Conservation (phyloP, 2,888 invertebrate species). For the Drosophila niveifrons region DNA sequence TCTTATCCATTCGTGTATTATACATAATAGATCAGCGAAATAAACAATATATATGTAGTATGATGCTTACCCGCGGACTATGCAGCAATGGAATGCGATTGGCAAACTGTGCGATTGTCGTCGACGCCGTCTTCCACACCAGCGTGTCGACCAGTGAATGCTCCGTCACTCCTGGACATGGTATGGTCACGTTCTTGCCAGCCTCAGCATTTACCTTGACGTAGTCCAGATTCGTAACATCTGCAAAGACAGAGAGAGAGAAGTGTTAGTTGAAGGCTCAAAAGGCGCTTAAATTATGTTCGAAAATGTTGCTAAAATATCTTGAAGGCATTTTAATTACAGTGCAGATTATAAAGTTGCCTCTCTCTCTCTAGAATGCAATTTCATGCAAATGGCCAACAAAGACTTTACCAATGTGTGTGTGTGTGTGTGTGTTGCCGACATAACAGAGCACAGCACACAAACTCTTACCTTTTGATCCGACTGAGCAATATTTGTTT, state of each 20-base stretch:
- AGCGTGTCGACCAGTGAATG: constrained; percentile 88
- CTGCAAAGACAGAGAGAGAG: constrained; percentile 84
- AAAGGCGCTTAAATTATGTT: constrained; percentile 49
- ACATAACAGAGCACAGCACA: not conserved
- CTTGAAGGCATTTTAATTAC: constrained; percentile 75
- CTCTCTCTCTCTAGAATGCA: constrained; percentile 30
- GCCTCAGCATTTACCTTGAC: constrained; percentile 88
- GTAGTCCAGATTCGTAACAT: constrained; percentile 87
- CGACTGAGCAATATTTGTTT: constrained; percentile 73
- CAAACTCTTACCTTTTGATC: constrained; percentile 58
- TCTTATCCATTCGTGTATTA: not conserved
- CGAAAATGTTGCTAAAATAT: constrained; percentile 61
- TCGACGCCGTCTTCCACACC: constrained; percentile 87
- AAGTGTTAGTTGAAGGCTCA: not conserved
- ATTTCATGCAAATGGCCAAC: constrained; percentile 35
- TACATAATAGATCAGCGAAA: not conserved
- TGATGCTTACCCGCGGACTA: constrained; percentile 84
- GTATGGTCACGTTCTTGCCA: constrained; percentile 88
- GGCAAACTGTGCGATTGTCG: constrained; percentile 85
- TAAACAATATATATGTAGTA: not conserved
- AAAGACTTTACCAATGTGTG: constrained; percentile 30
- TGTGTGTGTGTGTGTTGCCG: constrained; percentile 22
- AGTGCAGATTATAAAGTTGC: constrained; percentile 49
- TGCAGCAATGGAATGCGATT: constrained; percentile 85
- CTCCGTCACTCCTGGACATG: constrained; percentile 90